phyloP scores from a whole-genome alignment of 2,113 vertebrate genomes.

The Poecile atricapillus region DNA sequence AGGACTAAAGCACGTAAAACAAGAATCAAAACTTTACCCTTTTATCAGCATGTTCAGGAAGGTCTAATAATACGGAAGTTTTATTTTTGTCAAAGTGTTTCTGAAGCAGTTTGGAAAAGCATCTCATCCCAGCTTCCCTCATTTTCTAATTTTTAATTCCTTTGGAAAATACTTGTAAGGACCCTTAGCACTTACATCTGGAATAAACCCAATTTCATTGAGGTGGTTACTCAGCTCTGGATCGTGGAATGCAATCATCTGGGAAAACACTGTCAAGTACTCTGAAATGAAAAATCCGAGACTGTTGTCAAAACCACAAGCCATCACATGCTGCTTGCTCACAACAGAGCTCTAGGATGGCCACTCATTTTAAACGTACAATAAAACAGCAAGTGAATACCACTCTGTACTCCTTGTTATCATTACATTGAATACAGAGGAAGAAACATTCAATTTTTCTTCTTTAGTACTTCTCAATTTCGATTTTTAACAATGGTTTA shows the following conservation, averaged over 20 bases:
- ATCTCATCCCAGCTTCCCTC: background rate
- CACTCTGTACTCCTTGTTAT: background rate
- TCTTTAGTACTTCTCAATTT: background rate
- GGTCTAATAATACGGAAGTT: background rate
- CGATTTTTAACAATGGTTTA: background rate
- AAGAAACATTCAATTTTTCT: background rate
- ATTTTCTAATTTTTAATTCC: background rate
- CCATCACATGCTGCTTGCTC: background rate
- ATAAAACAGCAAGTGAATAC: background rate
- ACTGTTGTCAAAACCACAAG: background rate
- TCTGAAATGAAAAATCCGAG: constrained; percentile 77
- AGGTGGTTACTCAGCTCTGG: constrained; percentile 98
- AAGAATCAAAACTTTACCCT: background rate
- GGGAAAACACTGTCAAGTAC: constrained; percentile 97
- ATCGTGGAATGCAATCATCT: constrained; percentile 99
- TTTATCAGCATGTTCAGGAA: background rate
- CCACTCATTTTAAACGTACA: background rate
- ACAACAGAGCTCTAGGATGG: background rate
- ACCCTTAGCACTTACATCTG: constrained; percentile 86
- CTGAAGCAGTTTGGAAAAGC: background rate
- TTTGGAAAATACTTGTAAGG: background rate
- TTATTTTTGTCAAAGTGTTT: background rate
- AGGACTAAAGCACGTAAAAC: background rate
- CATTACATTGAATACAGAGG: background rate
- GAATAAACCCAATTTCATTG: constrained; percentile 98